phyloP scores from a whole-genome alignment of 2,113 vertebrate genomes.

The Rhynchomys soricoides region DNA sequence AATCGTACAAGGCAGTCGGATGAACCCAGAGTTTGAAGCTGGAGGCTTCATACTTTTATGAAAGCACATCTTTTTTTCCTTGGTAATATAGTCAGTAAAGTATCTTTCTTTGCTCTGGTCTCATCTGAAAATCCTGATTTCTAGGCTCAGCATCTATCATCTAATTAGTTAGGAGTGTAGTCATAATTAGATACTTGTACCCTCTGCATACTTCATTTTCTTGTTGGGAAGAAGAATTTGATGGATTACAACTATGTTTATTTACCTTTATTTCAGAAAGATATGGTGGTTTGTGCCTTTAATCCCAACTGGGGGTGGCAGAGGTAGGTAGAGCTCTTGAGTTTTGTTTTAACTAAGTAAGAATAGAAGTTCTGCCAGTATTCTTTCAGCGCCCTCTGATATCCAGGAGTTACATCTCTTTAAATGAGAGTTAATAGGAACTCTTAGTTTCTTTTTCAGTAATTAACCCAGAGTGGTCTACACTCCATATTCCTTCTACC shows the following conservation, averaged over 20 bases:
- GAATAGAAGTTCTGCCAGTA: neutral
- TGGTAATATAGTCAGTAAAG: neutral
- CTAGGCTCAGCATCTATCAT: neutral
- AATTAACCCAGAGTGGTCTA: constrained; percentile 5
- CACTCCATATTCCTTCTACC: neutral
- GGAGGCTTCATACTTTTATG: constrained; percentile 41
- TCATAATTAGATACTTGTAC: neutral
- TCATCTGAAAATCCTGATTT: constrained; percentile 57
- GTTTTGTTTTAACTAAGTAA: constrained; percentile 24
- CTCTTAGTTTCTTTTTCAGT: constrained; percentile 5
- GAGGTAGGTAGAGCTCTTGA: neutral
- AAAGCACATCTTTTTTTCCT: neutral
- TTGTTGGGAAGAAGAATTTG: constrained; percentile 14
- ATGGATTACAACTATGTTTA: neutral
- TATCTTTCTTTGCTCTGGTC: constrained; percentile 44
- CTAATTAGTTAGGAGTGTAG: constrained; percentile 32
- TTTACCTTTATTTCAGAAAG: neutral
- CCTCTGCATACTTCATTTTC: neutral
- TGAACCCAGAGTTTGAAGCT: constrained; percentile 35
- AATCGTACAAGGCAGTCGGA: neutral
- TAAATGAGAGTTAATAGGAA: neutral
- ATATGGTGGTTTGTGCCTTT: neutral
- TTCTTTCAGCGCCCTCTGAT: neutral
- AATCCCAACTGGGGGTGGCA: neutral
- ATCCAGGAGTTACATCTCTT: neutral